These are phyloP conservation scores for Hemiscyllium ocellatum DNA, from an alignment of 2,113 vertebrate genomes.

Conservation along the genomic window DNA sequence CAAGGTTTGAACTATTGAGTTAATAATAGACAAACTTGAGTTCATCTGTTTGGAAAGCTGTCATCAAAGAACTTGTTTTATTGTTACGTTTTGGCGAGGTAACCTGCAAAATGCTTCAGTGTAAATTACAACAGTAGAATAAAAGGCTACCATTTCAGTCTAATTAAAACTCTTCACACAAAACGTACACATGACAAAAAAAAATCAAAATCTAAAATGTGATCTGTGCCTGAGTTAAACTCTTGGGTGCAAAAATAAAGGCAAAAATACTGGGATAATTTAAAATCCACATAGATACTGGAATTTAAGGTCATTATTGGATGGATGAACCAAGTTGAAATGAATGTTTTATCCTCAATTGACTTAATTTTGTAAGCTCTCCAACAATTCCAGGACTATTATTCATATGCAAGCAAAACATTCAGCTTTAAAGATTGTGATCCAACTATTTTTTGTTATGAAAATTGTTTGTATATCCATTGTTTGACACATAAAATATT, in stretches of 20 bases:
- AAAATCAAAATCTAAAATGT: no score
- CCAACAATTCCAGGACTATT: not conserved
- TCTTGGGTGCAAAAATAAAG: not conserved
- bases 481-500: not conserved
- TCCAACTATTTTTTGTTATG: not conserved
- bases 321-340: not conserved
- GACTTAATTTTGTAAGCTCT: not conserved
- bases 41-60: not conserved
- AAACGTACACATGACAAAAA: not conserved
- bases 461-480: constrained; percentile 15
- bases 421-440: not conserved
- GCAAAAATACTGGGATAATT: not conserved
- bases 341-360: not conserved
- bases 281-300: not conserved
- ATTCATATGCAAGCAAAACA: not conserved
- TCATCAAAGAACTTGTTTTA: not conserved
- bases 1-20: not conserved
- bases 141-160: not conserved
- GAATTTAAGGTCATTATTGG: not conserved
- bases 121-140: not conserved
- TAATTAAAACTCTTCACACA: not conserved
- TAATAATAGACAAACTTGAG: not conserved
- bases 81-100: not conserved
- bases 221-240: not conserved
- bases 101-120: not conserved